Evolutionary conservation across 2,888 invertebrate species (phyloP).

Genomic region (Tetragonula carbonaria): DNA sequence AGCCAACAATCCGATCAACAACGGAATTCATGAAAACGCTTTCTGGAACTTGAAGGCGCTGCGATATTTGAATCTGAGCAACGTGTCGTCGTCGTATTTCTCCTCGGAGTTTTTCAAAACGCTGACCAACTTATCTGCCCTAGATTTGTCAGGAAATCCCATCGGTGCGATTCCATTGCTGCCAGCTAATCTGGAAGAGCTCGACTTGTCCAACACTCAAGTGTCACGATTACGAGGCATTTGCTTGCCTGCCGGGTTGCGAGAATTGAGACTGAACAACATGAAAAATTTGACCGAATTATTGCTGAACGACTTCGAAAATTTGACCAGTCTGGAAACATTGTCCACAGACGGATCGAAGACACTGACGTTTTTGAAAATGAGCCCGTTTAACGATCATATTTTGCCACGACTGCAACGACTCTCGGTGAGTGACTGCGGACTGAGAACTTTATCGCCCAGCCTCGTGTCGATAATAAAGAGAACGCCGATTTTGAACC

Average conservation of each 20-base stretch:
- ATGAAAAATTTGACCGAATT: slow-evolving; percentile 85
- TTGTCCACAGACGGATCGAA: slow-evolving; percentile 86
- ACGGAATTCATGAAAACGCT: slow-evolving; percentile 79
- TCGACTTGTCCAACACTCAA: slow-evolving; percentile 88
- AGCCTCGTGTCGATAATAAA: slow-evolving; percentile 84
- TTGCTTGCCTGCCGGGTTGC: slow-evolving; percentile 84
- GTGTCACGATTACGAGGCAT: slow-evolving; percentile 85
- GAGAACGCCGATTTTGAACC: slow-evolving; percentile 84
- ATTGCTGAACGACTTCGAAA: slow-evolving; percentile 86
- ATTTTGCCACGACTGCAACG: slow-evolving; percentile 84
- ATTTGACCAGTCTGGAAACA: slow-evolving; percentile 85
- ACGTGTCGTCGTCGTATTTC: slow-evolving; percentile 75
- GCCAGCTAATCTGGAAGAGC: slow-evolving; percentile 85
- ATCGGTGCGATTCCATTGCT: slow-evolving; percentile 85
- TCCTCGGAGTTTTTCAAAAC: slow-evolving; percentile 75
- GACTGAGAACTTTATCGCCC: slow-evolving; percentile 82
- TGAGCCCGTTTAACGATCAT: slow-evolving; percentile 79
- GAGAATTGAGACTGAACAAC: slow-evolving; percentile 86
- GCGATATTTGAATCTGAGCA: slow-evolving; percentile 75
- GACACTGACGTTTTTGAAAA: slow-evolving; percentile 85
- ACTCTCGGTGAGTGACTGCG: slow-evolving; percentile 85
- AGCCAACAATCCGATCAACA: slow-evolving; percentile 78
- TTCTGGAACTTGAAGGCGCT: slow-evolving; percentile 75
- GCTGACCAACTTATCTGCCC: slow-evolving; percentile 71
- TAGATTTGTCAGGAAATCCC: slow-evolving; percentile 84